A percentile compares a stretch with the other conserved stretches of the same genome.
phyloP scores from a whole-genome alignment of 2,797 vertebrate species.

The Hyperoplus lanceolatus region DNA sequence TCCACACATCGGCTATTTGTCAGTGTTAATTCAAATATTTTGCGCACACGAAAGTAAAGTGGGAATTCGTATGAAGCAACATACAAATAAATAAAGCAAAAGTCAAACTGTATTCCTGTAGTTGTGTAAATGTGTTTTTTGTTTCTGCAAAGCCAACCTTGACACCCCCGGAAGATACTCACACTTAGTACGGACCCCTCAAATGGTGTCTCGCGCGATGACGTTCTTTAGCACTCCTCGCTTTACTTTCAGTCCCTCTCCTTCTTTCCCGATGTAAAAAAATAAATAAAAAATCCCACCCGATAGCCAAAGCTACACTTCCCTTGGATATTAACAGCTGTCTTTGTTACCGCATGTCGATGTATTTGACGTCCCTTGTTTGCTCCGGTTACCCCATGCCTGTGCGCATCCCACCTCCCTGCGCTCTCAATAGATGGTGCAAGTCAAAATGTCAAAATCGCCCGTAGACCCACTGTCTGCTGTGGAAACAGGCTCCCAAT shows the following conservation, averaged over 20 bases:
- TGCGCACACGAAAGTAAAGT: accelerated
- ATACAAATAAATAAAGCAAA: neutral
- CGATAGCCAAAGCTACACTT: neutral
- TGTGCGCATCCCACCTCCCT: constrained; percentile 76
- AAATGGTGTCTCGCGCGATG: constrained; percentile 49
- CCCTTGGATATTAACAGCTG: constrained; percentile 19
- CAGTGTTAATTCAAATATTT: constrained; percentile 1
- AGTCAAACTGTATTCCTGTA: neutral
- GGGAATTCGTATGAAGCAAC: accelerated
- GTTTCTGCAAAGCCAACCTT: neutral
- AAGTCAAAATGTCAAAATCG: constrained; percentile 89
- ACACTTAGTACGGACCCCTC: constrained; percentile 70
- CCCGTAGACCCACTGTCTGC: constrained; percentile 86
- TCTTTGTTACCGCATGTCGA: constrained; percentile 59
- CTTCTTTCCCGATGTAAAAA: too few species aligned
- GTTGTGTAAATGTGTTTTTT: neutral
- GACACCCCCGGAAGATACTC: constrained; percentile 62
- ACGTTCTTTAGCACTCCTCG: constrained; percentile 50
- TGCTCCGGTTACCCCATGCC: constrained; percentile 78
- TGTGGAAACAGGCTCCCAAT: constrained; percentile 84
- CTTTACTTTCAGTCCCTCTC: neutral
- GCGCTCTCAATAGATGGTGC: constrained; percentile 87
- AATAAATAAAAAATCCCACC: neutral
- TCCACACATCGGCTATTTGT: constrained; percentile 18
- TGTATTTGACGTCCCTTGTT: constrained; percentile 71